Base-by-base conservation (phyloP, 1,140 invertebrate genomes). In the Plectrocnemia conspersa region DNA sequence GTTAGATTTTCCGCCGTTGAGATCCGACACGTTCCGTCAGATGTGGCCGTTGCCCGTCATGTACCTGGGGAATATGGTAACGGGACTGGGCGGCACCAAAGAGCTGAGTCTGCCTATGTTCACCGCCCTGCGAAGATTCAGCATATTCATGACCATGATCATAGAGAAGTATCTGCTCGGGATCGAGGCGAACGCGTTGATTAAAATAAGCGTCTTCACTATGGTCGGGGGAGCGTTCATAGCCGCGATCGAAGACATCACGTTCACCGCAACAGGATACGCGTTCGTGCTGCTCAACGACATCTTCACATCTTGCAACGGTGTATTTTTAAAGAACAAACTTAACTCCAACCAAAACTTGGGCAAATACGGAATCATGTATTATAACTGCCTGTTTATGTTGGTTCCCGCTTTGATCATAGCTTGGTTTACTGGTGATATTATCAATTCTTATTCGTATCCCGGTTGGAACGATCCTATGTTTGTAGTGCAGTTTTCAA, bases 111-210 rank as follows among this genome's bases (percentile, higher is more conserved):
- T 99, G 44, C 97, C 97, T 0, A 99, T 99, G 97, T 97, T 98
- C 68, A 98, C 95, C 7, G 96, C 94, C 9, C 72, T 99, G 6
- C 76, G 97, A 55, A 79, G 97, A 61, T 98, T 99, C 71, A 95
- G 94, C 32, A 98, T 99, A 61, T 72, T 98, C n/a, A 93, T 99
- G 85, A 99, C 97, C 0, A 97, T 99, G 93, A 79, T 97, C 54
- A 82, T 85, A 16, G 97, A 99, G 71, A 88, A 85, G 62, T 87
- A 90, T 64, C 82, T 98, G 27, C 77, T 99, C 2, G 84, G 85
- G 9, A 70, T 88, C 1, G 75, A 77, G 54, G 83, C 87, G 3
- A 79, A 78, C 6, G 75, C 81, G 53, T 77, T 84, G 23, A 83
- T 89, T n/a, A 85, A 97, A 69, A 69, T 94, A 10, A 94, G 93